Evolutionary conservation across 2,113 vertebrate genomes (phyloP).

Genomic region (Thunnus maccoyii): DNA sequence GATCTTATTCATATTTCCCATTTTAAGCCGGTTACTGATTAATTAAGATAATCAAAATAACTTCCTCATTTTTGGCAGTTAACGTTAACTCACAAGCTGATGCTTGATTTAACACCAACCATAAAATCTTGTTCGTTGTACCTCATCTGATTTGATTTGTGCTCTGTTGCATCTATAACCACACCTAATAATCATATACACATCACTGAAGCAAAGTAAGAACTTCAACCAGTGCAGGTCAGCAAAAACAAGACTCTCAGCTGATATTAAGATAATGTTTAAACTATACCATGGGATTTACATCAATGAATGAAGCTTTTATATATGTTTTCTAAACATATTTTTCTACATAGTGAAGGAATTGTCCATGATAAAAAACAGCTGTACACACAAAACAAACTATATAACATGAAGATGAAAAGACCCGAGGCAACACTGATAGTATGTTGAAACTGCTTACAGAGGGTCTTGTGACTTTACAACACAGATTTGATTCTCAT

Average conservation of each 20-base stretch:
- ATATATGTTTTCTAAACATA: no score
- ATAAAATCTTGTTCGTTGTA: no score
- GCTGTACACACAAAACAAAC: background rate
- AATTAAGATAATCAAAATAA: no score
- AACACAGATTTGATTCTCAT: background rate
- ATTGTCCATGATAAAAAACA: background rate
- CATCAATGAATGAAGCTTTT: no score
- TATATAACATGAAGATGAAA: background rate
- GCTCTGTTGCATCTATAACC: background rate
- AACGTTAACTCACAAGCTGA: background rate
- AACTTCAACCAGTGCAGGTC: background rate
- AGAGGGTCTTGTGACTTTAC: constrained; percentile 29
- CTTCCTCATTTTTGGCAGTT: no score
- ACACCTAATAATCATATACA: no score
- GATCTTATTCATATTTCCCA: no score
- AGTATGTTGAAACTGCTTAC: background rate
- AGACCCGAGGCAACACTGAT: background rate
- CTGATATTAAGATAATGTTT: background rate
- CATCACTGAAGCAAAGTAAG: background rate
- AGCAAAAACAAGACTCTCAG: background rate
- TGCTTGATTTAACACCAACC: background rate
- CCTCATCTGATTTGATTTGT: no score
- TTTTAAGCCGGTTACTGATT: no score
- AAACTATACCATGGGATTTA: no score
- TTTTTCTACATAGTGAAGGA: background rate